phyloP scores from a whole-genome alignment of 1,140 invertebrate genomes.

The Whitmania pigra region DNA sequence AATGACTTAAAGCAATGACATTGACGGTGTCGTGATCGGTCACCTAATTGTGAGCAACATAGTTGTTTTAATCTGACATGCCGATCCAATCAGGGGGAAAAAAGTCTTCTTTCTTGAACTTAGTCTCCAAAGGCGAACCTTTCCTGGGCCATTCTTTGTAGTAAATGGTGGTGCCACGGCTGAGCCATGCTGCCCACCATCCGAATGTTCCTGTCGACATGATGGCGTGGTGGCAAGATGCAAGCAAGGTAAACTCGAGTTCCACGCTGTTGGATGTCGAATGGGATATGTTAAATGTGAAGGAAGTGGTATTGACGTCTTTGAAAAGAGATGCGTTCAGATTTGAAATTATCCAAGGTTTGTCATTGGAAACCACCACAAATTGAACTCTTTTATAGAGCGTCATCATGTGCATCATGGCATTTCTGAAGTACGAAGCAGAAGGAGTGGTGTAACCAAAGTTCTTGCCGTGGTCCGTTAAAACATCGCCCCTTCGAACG shows the following conservation, averaged over 20 bases:
- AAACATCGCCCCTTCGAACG: conserved; percentile 21
- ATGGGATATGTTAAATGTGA: background rate
- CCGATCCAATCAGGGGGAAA: conserved; percentile 24
- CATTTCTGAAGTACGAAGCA: conserved; percentile 16
- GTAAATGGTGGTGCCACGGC: conserved; percentile 27
- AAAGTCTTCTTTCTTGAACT: conserved; percentile 24
- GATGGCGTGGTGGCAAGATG: conserved; percentile 32
- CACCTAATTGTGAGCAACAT: background rate
- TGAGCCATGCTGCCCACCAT: conserved; percentile 33
- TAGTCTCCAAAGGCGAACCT: conserved; percentile 17
- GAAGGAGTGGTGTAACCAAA: conserved; percentile 17
- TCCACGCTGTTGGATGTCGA: background rate
- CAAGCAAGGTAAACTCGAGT: conserved; percentile 30
- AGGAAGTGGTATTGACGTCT: background rate
- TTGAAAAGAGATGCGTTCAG: background rate
- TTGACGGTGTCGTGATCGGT: too few relatives aligned
- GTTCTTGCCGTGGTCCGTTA: background rate
- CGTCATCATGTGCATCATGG: conserved; percentile 12
- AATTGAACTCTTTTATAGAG: conserved; percentile 14
- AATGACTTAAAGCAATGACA: too few relatives aligned
- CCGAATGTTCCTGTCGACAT: conserved; percentile 35
- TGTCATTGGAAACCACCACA: conserved; percentile 9
- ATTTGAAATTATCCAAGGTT: background rate
- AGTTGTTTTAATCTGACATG: conserved; percentile 3
- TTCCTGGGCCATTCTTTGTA: conserved; percentile 27